Percentiles rank a stretch among this genome's conserved stretches.
These are phyloP conservation scores for Phalanger gymnotis DNA, from an alignment of 2,797 vertebrate species.

Conservation along the genomic window DNA sequence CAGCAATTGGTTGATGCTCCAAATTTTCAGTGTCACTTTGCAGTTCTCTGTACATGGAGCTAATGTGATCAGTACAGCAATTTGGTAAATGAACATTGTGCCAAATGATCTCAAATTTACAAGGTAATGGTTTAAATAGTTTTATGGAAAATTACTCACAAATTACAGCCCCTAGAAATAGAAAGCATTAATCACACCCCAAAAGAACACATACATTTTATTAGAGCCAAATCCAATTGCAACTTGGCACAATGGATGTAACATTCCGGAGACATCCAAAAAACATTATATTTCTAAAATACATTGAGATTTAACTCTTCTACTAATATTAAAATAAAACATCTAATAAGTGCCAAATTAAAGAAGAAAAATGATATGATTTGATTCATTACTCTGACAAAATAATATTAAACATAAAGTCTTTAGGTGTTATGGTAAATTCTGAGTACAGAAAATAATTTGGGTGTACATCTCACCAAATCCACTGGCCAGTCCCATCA, in stretches of 20 bases:
- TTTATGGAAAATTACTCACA: constrained; percentile 52
- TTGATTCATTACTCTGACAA: not conserved
- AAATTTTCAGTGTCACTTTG: constrained; percentile 10
- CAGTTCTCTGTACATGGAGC: constrained; percentile 24
- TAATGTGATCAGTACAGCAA: constrained; percentile 40
- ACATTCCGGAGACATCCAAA: constrained; percentile 39
- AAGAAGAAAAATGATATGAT: not conserved
- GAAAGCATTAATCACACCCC: constrained; percentile 50
- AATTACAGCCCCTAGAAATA: constrained; percentile 55
- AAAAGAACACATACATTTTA: constrained; percentile 33
- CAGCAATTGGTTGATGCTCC: not conserved
- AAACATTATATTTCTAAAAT: constrained; percentile 52
- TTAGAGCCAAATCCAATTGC: constrained; percentile 45
- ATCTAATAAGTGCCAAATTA: constrained; percentile 19
- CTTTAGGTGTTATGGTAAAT: constrained; percentile 1
- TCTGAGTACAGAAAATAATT: not conserved
- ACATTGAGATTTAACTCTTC: not conserved
- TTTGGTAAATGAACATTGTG: constrained; percentile 47
- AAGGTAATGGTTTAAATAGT: constrained; percentile 48
- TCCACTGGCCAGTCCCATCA: not conserved
- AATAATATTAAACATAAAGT: constrained; percentile 35
- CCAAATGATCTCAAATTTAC: constrained; percentile 61
- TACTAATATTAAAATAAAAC: constrained; percentile 37
- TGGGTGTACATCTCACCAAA: not conserved
- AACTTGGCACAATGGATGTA: constrained; percentile 37